A percentile compares a stretch with the other conserved stretches of the same genome.
Evolutionary conservation across 1,140 invertebrate genomes (phyloP).

Genomic region (Cheumatopsyche charites): DNA sequence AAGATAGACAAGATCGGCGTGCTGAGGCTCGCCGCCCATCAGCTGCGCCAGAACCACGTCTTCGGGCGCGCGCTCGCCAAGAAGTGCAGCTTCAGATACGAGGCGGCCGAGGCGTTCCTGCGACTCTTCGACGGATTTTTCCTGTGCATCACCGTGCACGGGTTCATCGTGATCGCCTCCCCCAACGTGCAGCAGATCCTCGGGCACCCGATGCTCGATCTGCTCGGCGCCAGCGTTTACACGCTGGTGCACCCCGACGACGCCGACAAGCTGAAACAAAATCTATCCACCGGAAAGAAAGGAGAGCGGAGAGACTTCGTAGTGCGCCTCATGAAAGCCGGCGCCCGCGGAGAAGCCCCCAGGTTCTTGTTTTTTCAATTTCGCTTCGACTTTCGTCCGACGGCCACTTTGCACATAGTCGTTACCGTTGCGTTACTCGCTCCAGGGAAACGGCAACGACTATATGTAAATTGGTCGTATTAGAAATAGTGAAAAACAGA

Average conservation of each 20-base stretch:
- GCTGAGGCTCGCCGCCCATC: slow-evolving; percentile 81
- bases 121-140: slow-evolving; percentile 74
- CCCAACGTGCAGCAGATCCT: slow-evolving; percentile 83
- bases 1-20: slow-evolving; percentile 91
- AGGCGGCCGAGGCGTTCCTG: slow-evolving; percentile 61
- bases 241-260: slow-evolving; percentile 83
- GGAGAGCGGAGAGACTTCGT: slow-evolving; percentile 59
- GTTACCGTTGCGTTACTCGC: too few species aligned
- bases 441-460: too few species aligned
- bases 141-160: slow-evolving; percentile 78
- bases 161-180: slow-evolving; percentile 87
- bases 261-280: slow-evolving; percentile 73
- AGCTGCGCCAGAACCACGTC: slow-evolving; percentile 66
- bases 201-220: slow-evolving; percentile 83
- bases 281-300: slow-evolving; percentile 65
- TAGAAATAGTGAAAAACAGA: too few species aligned
- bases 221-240: slow-evolving; percentile 85
- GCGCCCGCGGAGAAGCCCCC: slow-evolving; percentile 73
- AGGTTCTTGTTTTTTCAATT: slow-evolving; percentile 50
- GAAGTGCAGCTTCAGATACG: slow-evolving; percentile 55
- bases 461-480: too few species aligned
- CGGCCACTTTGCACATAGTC: too few species aligned
- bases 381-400: too few species aligned
- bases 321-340: slow-evolving; percentile 67
- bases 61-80: slow-evolving; percentile 63